Evolutionary conservation across 2,113 vertebrate species (phyloP).

Genomic region (Hydrochoerus hydrochaeris): DNA sequence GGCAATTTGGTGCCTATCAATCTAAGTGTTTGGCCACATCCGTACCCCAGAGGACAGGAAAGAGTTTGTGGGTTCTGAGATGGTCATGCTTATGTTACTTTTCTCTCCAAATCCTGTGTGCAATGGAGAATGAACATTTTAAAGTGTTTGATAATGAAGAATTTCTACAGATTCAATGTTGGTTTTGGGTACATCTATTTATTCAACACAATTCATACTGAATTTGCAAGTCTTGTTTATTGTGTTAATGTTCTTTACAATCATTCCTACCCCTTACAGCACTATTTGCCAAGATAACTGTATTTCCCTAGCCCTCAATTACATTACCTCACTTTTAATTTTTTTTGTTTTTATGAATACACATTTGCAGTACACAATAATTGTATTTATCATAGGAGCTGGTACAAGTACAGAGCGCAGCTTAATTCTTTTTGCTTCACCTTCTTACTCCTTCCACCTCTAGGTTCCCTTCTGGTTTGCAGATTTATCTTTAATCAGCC

Average conservation of each 20-base stretch:
- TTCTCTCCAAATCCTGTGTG: neutral
- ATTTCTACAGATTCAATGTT: neutral
- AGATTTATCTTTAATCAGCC: neutral
- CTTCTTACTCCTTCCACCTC: neutral
- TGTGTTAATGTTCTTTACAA: neutral
- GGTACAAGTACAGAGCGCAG: neutral
- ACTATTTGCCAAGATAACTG: neutral
- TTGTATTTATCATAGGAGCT: neutral
- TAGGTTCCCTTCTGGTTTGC: neutral
- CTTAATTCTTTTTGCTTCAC: neutral
- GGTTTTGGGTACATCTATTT: conserved; percentile 27
- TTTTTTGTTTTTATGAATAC: neutral
- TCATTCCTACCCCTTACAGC: neutral
- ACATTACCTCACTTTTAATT: neutral
- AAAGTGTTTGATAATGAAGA: neutral
- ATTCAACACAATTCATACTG: neutral
- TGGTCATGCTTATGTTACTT: neutral
- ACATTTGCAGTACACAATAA: neutral
- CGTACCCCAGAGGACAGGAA: neutral
- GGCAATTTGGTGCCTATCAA: neutral
- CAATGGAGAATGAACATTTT: neutral
- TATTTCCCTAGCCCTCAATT: neutral
- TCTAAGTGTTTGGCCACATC: neutral
- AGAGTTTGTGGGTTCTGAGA: neutral
- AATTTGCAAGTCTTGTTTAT: neutral